Conservation (phyloP, 1,140 invertebrate species). For the Drosophila mayri region DNA sequence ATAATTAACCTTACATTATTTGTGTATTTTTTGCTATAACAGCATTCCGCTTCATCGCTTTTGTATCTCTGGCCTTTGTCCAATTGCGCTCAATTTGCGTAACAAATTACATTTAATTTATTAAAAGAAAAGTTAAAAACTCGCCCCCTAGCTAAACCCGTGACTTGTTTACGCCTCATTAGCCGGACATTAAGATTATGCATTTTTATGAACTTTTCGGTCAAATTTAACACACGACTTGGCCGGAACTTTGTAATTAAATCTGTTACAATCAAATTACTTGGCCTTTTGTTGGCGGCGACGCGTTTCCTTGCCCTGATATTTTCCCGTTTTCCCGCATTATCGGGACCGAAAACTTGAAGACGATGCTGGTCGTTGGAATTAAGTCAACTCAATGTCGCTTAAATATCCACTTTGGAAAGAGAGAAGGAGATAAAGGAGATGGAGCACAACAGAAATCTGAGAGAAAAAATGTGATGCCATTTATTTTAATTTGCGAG, state of each 20-base stretch:
- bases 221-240: constrained; percentile 58
- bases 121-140: constrained; percentile 41
- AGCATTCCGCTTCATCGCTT: constrained; percentile 3
- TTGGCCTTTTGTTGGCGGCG: constrained; percentile 20
- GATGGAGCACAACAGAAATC: constrained; percentile 30
- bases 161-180: constrained; percentile 54
- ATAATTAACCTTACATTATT: constrained; percentile 14
- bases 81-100: constrained; percentile 44
- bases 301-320: not conserved
- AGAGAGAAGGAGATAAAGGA: constrained; percentile 14
- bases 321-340: constrained; percentile 2
- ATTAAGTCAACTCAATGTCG: constrained; percentile 69
- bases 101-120: constrained; percentile 67
- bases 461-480: constrained; percentile 59
- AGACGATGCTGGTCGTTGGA: constrained; percentile 40
- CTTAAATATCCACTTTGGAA: constrained; percentile 33
- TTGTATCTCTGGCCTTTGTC: constrained; percentile 17
- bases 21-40: not conserved
- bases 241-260: constrained; percentile 65
- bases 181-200: constrained; percentile 56
- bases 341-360: constrained; percentile 21
- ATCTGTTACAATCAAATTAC: constrained; percentile 59
- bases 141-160: constrained; percentile 1
- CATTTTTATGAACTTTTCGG: constrained; percentile 56
- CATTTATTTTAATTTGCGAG: constrained; percentile 80